Evolutionary conservation across 30 jellyfish, hydroid and myxozoan species (phyloP).

Genomic region (Hydractinia symbiolongicarpus): DNA sequence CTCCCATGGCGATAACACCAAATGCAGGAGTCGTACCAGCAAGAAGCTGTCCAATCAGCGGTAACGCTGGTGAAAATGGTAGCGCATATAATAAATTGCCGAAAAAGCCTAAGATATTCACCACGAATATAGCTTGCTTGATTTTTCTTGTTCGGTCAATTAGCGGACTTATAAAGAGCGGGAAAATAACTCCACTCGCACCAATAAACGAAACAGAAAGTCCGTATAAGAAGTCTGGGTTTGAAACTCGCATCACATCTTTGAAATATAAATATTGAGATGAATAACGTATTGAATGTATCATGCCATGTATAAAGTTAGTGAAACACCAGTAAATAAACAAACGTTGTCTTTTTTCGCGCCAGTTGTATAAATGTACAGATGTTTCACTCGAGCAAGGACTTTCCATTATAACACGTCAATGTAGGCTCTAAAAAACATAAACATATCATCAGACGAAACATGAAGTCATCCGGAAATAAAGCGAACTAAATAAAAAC

Average conservation of each 20-base stretch:
- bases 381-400: constrained; percentile 14
- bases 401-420: background rate
- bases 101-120: constrained; percentile 30
- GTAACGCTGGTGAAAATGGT: constrained; percentile 46
- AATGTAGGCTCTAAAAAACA: too few species aligned
- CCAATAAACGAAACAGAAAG: constrained; percentile 34
- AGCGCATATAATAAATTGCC: constrained; percentile 40
- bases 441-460: too few species aligned
- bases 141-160: constrained; percentile 31
- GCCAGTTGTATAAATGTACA: constrained; percentile 17
- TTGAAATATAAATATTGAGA: constrained; percentile 32
- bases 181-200: constrained; percentile 28
- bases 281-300: constrained; percentile 37
- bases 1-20: constrained; percentile 42
- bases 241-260: constrained; percentile 36
- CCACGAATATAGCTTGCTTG: constrained; percentile 20
- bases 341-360: constrained; percentile 36
- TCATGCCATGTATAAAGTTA: constrained; percentile 33
- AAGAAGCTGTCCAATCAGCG: constrained; percentile 38
- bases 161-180: constrained; percentile 35
- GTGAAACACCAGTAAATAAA: constrained; percentile 37
- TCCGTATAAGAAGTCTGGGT: constrained; percentile 35
- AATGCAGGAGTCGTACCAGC: constrained; percentile 45
- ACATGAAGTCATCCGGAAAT: too few species aligned
- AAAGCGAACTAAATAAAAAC: too few species aligned